Conservation (phyloP, 2,888 invertebrate genomes). For the Byasa hedistus region DNA sequence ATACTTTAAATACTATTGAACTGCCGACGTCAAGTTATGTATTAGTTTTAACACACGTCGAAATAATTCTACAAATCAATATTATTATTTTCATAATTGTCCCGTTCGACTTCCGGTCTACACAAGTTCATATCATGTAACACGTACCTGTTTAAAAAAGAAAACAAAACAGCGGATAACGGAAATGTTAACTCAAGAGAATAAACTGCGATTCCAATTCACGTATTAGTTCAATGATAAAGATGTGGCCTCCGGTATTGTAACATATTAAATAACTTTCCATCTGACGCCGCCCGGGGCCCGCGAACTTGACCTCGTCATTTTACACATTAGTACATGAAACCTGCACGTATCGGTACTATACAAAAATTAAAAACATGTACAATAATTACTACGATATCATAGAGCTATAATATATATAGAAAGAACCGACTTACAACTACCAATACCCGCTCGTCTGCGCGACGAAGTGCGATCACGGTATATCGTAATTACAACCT, state of each 20-base stretch:
- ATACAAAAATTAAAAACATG: slow-evolving; percentile 80
- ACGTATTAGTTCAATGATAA: slow-evolving; percentile 30
- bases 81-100: no score
- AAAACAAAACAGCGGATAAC: no score
- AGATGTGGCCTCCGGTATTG: slow-evolving; percentile 53
- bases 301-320: slow-evolving; percentile 63
- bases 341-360: slow-evolving; percentile 63
- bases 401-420: slow-evolving; percentile 75
- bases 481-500: slow-evolving; percentile 77
- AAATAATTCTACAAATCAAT: no score
- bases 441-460: slow-evolving; percentile 65
- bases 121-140: no score
- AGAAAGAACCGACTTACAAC: slow-evolving; percentile 70
- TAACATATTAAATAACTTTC: slow-evolving; percentile 73
- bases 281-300: slow-evolving; percentile 60
- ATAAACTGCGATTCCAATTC: neutral
- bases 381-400: slow-evolving; percentile 72
- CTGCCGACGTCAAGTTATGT: no score
- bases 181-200: no score
- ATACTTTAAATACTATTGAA: no score
- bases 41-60: no score
- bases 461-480: slow-evolving; percentile 56
- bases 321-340: slow-evolving; percentile 68
- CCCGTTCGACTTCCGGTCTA: no score
- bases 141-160: no score